Evolutionary conservation across 2,888 invertebrate genomes (phyloP), one percentile per base, ranked within the genome.

Genomic region (Brachypterus glaber): DNA sequence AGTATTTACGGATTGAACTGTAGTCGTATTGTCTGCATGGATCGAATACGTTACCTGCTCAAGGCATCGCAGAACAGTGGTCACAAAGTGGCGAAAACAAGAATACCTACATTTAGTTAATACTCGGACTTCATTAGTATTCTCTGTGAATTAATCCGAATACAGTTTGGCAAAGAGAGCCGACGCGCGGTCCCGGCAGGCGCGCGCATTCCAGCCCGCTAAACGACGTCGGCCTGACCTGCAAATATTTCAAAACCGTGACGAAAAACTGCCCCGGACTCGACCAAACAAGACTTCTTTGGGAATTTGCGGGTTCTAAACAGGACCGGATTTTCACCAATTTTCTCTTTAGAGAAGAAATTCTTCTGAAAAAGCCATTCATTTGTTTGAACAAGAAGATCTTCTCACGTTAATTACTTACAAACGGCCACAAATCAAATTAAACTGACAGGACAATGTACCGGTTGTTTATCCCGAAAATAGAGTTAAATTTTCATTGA

Each of bases 81-180:
- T 48, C 45, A 37, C 47, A 47, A 57, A 58, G 58, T 59, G 59
- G 57, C 57, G 59, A 57, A 59, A 62, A 60, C 60, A 62, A 57
- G 58, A 56, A 55, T 60, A 59, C n/a, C n/a, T n/a, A n/a, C 58
- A 55, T 57, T 62, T 60, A 60, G 60, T 60, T 60, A 59, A 60
- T 63, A 59, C 58, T 52, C 54, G 52, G 54, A 44, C 49, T 60
- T 64, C 61, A 63, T 64, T 64, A 64, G 63, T 64, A 64, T 64
- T 63, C 64, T 57, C 53, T 48, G 58, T 57, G 63, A 63, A 64
- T 64, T 63, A 62, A 64, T 62, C 60, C 60, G 62, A 64, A 64
- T 63, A 63, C 59, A 60, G 62, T 55, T 56, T 56, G 52, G 58
- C 56, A 58, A 62, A 64, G 59, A 58, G 57, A 50, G 54, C 60